A percentile compares a stretch with the other conserved stretches of the same genome.
phyloP scores from a whole-genome alignment of 2,797 vertebrate species.

The Dendrocincla fuliginosa region DNA sequence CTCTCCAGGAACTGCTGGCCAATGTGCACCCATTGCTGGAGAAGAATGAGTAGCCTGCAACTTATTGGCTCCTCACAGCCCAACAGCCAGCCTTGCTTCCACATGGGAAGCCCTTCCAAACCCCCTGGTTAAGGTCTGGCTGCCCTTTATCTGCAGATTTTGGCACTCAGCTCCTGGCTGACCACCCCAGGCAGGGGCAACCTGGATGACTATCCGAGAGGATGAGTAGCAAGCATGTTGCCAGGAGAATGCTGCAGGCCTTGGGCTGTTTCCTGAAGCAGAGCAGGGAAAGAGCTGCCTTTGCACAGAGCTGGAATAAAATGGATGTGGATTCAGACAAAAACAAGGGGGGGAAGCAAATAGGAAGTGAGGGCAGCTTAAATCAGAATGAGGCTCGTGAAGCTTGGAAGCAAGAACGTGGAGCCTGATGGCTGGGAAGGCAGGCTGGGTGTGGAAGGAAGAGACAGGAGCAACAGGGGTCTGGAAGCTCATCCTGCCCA shows the following conservation, averaged over 20 bases:
- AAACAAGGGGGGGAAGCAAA: neutral
- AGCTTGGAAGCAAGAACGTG: neutral
- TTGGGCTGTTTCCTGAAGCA: neutral
- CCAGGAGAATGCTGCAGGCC: neutral
- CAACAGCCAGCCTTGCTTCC: neutral
- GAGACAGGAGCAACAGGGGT: neutral
- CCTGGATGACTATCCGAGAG: neutral
- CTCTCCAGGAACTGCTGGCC: neutral
- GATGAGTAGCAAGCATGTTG: rapidly evolving
- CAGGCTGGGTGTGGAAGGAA: neutral
- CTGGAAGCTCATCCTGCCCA: neutral
- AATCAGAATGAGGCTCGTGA: neutral
- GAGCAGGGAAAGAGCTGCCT: neutral
- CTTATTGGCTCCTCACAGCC: neutral
- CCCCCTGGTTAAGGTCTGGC: rapidly evolving
- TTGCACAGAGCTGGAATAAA: neutral
- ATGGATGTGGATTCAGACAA: neutral
- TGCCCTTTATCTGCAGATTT: neutral
- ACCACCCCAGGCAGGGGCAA: neutral
- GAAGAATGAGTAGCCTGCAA: neutral
- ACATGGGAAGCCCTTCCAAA: neutral
- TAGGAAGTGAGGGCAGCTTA: neutral
- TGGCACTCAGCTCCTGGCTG: neutral
- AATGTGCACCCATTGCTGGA: rapidly evolving
- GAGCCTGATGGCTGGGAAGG: neutral